Evolutionary conservation across 1,140 invertebrate species (phyloP).

Genomic region (Heterodera carotae): DNA sequence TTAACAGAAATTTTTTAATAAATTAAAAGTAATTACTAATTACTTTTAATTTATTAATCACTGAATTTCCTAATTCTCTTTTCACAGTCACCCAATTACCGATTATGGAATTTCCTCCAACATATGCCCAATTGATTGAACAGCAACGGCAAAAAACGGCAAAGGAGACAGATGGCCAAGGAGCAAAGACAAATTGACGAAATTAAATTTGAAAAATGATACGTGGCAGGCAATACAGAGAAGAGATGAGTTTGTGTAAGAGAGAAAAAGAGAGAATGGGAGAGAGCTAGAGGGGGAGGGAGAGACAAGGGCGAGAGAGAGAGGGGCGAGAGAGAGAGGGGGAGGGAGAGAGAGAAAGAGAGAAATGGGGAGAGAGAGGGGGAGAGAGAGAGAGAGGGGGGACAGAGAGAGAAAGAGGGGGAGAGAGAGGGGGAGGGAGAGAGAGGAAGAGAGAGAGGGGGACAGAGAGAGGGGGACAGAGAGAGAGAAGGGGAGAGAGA

Average conservation of each 20-base stretch:
- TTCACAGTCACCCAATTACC: slow-evolving; percentile 8
- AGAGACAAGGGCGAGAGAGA: too few species aligned
- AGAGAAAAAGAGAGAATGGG: neutral
- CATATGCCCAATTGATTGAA: neutral
- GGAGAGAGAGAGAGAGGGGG: too few species aligned
- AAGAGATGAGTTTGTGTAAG: neutral
- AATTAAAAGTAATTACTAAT: neutral
- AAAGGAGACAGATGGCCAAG: neutral
- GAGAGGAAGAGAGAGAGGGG: too few species aligned
- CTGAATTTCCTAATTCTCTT: too few species aligned
- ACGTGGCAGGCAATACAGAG: neutral
- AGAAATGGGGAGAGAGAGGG: too few species aligned
- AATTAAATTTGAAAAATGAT: neutral
- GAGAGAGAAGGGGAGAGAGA: too few species aligned
- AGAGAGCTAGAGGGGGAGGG: neutral
- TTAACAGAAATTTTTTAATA: neutral
- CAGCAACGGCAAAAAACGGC: neutral
- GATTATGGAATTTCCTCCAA: neutral
- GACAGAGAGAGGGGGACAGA: too few species aligned
- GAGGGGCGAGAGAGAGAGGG: too few species aligned
- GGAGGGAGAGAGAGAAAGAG: too few species aligned
- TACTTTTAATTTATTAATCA: too few species aligned
- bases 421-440: too few species aligned
- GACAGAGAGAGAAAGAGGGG: too few species aligned
- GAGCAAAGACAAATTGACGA: neutral